Evolutionary conservation across 1,140 invertebrate species (phyloP), one percentile per base, ranked within the genome.

Genomic region (Branchinecta lindahli): DNA sequence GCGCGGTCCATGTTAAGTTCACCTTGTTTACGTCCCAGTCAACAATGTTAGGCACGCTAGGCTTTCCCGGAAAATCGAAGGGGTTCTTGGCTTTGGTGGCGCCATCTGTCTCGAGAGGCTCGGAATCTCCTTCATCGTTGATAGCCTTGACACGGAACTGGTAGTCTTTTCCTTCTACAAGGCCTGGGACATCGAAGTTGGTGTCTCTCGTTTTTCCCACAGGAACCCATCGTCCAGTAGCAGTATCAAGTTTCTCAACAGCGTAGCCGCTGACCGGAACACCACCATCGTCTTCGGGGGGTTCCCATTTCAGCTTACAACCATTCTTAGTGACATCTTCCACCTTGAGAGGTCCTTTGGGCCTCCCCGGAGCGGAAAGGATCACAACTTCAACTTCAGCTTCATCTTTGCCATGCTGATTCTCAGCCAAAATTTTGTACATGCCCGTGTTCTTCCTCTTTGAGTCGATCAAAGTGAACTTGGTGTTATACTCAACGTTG

Each of bases 221-320:
- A 33, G 93, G 92, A 69, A 94, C 87, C 89, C 92, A 94, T 76
- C 94, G 87, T 68, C 95, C 95, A 44, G 91, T 95, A 10, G 86
- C 85, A 73, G 89, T 88, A 80, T 99, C 96, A 66, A 96, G 82
- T 79, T 99, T 99, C 80, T 99, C 96, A 8, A 99, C 89, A 68
- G 94, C 86, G 78, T 99, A 99, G 20, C 92, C 92, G 65, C 89
- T 89, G n/a, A 98, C 85, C 8, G 94, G 94, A 77, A 92, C 89
- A 45, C 97, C 97, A 75, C 97, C 97, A 81, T 99, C 96, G 78
- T 99, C 96, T 76, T 96, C 92, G 33, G 96, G 96, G 77, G 95
- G 94, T 71, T 94, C 88, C 96, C 96, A 99, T 75, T 91, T 87
- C 2, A 99, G 81, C 75, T 96, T 96, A 77, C 91, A 94, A 15